A percentile compares a stretch with the other conserved stretches of the same genome.
These are phyloP conservation scores for Podarcis lilfordi DNA, from an alignment of 2,797 vertebrate genomes.

Conservation along the genomic window DNA sequence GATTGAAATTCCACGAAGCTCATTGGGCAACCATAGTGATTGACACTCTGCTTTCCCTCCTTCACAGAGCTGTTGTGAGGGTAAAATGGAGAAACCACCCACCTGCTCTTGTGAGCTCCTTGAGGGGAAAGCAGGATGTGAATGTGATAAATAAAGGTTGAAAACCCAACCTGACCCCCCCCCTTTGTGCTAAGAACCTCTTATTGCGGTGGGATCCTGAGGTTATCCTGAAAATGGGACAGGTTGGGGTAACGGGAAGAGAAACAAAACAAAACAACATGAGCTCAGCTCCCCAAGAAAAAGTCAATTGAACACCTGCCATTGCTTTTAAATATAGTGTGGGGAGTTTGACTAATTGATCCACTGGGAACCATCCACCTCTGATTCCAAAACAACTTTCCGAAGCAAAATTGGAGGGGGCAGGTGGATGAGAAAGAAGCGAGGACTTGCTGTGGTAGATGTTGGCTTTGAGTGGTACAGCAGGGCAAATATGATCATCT, in stretches of 20 bases:
- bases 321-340: neutral
- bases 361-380: neutral
- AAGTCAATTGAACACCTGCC: neutral
- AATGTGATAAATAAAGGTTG: neutral
- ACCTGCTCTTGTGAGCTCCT: neutral
- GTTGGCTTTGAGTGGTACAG: neutral
- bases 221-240: neutral
- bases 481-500: neutral
- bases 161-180: neutral
- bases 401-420: neutral
- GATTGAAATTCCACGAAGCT: neutral
- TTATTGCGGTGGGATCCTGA: neutral
- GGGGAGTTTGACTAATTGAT: slow-evolving; percentile 6
- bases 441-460: neutral
- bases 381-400: neutral
- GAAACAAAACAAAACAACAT: neutral
- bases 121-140: neutral
- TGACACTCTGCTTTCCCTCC: neutral
- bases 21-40: neutral
- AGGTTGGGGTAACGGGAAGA: neutral
- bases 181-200: neutral
- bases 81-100: too few species aligned
- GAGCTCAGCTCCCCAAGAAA: neutral
- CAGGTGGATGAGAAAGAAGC: neutral
- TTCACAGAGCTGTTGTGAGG: neutral